Evolutionary conservation across 2,797 vertebrate genomes (phyloP).

Genomic region (Oceanodroma leucorhoa): DNA sequence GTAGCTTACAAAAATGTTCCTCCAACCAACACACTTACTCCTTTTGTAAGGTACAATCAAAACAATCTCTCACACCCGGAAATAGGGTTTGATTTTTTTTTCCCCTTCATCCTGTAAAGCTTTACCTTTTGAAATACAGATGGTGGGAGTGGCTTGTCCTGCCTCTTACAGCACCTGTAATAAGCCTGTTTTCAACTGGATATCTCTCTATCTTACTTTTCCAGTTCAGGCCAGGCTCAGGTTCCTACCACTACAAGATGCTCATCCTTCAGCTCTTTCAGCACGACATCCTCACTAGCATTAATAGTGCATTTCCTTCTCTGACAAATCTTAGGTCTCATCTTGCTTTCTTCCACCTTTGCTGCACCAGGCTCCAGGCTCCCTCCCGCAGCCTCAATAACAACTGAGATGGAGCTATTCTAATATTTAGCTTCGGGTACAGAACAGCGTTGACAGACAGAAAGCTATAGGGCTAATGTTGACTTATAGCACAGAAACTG

Average conservation of each 20-base stretch:
- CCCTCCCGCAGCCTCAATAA: background rate
- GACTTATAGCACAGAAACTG: background rate
- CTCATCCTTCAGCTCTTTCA: background rate
- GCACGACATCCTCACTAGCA: background rate
- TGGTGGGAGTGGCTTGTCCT: background rate
- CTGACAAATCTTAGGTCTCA: background rate
- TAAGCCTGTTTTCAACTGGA: background rate
- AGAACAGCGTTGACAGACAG: background rate
- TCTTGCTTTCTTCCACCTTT: background rate
- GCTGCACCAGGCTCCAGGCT: background rate
- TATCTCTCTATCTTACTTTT: background rate
- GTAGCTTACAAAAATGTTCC: fast-evolving
- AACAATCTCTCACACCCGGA: background rate
- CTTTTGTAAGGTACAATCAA: fast-evolving
- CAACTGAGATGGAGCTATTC: background rate
- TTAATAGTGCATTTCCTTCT: fast-evolving
- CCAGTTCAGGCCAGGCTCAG: background rate
- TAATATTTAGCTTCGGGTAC: background rate
- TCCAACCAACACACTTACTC: background rate
- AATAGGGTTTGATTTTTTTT: fast-evolving
- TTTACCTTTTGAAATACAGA: background rate
- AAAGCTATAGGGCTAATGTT: background rate
- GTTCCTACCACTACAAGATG: background rate
- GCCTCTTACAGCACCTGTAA: background rate
- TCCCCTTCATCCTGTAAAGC: background rate